Evolutionary conservation across 2,888 invertebrate species (phyloP), one percentile per base, ranked within the genome.

Genomic region (Tuta absoluta): DNA sequence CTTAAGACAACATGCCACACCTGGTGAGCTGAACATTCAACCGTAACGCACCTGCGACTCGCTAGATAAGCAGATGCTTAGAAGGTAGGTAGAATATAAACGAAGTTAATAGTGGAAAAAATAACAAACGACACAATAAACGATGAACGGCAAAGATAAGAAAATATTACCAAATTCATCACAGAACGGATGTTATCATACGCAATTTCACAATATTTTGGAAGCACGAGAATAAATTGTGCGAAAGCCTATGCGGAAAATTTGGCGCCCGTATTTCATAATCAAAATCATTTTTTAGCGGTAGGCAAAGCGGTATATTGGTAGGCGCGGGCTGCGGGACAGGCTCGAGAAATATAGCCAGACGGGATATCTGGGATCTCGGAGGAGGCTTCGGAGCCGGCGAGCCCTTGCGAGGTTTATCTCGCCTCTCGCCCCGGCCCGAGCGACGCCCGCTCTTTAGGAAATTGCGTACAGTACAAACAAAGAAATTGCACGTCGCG

Each of bases 401-500:
- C 75, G 73, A 71, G 77, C 76, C 77, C 78, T 81, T 75, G 78
- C 75, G 76, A 75, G 81, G 80, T 82, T 87, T 87, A 87, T 88
- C 85, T 84, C 76, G 23, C 70, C n/a, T n/a, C n/a, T n/a, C n/a
- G n/a, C n/a, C n/a, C 69, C 74, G 73, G 67, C 68, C 73, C 69
- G 75, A 71, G 72, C 75, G 78, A 75, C 75, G 75, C 76, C 75
- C 75, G 77, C 84, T 81, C 80, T 85, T 85, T 84, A 79, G 84
- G 87, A 86, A 86, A 87, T 87, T 86, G 87, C 86, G 87, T 84
- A 84, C 81, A 82, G 79, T 74, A 80, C 85, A 86, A 87, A 90
- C 89, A 89, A 88, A 87, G 87, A 85, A 84, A 89, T 85, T 84
- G 83, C 85, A 79, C 78, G 79, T 76, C 76, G 69, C 79, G 87